Percentiles rank a stretch among this genome's conserved stretches.
These are phyloP conservation scores for Saguinus midas DNA, from an alignment of 2,113 vertebrate species.

Conservation along the genomic window DNA sequence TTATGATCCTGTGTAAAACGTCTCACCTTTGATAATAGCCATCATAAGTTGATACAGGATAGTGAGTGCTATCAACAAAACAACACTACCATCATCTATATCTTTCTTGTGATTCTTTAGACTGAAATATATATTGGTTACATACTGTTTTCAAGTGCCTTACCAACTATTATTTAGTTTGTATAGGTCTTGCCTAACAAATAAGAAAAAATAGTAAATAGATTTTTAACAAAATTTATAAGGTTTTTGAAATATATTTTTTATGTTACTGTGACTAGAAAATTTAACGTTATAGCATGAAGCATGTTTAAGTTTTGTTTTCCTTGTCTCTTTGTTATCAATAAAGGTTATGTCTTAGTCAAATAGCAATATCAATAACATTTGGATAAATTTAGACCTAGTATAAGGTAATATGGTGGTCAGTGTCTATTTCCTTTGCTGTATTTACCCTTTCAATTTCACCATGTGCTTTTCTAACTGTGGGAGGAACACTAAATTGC, in stretches of 20 bases:
- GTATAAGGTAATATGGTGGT: not conserved
- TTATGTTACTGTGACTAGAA: not conserved
- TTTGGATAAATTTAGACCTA: not conserved
- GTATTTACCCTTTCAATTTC: not conserved
- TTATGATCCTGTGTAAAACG: not conserved
- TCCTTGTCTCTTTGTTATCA: not conserved
- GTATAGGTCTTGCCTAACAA: not conserved
- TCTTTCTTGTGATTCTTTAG: slow-evolving; percentile 34
- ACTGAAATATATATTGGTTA: slow-evolving; percentile 59
- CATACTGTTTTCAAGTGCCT: not conserved
- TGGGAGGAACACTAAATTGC: not conserved
- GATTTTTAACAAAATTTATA: not conserved
- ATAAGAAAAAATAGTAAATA: not conserved
- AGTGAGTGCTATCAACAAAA: slow-evolving; percentile 31
- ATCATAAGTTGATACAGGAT: not conserved
- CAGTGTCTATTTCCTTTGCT: not conserved
- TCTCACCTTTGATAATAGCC: not conserved
- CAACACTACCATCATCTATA: not conserved
- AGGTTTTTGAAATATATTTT: not conserved
- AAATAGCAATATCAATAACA: not conserved
- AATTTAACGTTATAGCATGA: not conserved
- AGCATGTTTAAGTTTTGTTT: not conserved
- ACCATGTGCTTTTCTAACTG: not conserved
- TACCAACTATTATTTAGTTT: not conserved
- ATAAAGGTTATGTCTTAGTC: not conserved